Percentiles rank a stretch among this genome's conserved stretches.
These are phyloP conservation scores for Onychorhynchus coronatus DNA, from an alignment of 2,113 vertebrate species.

Conservation along the genomic window DNA sequence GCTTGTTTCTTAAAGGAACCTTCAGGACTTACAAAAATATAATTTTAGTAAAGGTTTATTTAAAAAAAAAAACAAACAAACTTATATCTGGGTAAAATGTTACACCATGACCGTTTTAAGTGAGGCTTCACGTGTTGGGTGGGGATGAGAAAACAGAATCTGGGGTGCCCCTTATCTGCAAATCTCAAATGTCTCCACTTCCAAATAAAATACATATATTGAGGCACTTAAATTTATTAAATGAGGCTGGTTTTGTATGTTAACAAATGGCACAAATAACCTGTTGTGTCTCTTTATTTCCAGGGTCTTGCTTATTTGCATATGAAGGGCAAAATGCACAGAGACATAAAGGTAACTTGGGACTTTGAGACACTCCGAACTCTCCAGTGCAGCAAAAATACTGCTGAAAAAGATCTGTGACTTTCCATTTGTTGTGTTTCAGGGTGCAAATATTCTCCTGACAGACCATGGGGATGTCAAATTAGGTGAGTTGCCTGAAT, in stretches of 20 bases:
- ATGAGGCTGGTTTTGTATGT: neutral
- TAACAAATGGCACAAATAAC: neutral
- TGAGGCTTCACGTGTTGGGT: neutral
- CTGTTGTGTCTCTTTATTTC: neutral
- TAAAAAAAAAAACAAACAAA: neutral
- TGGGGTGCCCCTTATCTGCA: neutral
- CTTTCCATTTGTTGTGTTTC: neutral
- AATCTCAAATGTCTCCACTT: neutral
- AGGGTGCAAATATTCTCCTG: slow-evolving; percentile 97
- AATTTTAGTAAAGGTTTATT: neutral
- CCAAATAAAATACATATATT: neutral
- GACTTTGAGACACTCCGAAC: neutral
- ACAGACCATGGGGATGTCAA: slow-evolving; percentile 96
- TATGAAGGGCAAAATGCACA: slow-evolving; percentile 96
- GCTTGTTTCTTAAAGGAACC: neutral
- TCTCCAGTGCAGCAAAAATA: neutral
- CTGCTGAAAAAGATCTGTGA: neutral
- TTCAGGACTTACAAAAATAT: neutral
- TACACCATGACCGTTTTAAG: neutral
- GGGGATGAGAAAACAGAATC: neutral
- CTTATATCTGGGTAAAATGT: neutral
- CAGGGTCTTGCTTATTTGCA: slow-evolving; percentile 97
- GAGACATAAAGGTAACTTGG: slow-evolving; percentile 93
- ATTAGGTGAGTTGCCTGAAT: slow-evolving; percentile 82
- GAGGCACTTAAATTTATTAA: neutral